Evolutionary conservation across 2,113 vertebrate genomes (phyloP).

Genomic region (Sorex araneus): DNA sequence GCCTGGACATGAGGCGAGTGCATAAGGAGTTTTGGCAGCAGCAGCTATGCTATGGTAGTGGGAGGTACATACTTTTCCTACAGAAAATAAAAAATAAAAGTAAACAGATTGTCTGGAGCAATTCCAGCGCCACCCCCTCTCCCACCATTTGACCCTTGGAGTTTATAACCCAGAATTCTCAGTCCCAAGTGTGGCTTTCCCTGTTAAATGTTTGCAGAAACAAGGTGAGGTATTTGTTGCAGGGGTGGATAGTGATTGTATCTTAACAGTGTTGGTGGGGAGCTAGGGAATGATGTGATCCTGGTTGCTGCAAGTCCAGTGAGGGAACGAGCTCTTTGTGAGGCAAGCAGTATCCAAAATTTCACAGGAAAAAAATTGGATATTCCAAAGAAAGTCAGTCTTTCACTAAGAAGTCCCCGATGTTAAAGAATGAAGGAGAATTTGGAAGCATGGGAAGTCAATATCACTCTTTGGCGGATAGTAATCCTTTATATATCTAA

Average conservation of each 20-base stretch:
- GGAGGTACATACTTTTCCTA: conserved; percentile 58
- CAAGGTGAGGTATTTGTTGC: conserved; percentile 65
- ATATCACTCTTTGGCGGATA: not conserved
- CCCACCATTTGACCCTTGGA: not conserved
- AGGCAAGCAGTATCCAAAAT: not conserved
- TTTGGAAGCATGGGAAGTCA: not conserved
- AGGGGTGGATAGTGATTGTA: not conserved
- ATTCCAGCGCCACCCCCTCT: not conserved
- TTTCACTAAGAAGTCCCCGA: not conserved
- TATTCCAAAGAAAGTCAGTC: not conserved
- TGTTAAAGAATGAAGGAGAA: not conserved
- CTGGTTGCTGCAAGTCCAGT: not conserved
- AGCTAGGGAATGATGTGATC: not conserved
- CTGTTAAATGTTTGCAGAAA: conserved; percentile 59
- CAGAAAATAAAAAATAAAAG: conserved; percentile 65
- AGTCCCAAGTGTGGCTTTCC: conserved; percentile 61
- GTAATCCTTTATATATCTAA: not conserved
- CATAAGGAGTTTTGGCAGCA: conserved; percentile 69
- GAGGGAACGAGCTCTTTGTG: not conserved
- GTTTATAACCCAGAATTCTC: conserved; percentile 11
- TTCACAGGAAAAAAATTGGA: not conserved
- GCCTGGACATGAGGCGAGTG: conserved; percentile 44
- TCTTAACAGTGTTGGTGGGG: not conserved
- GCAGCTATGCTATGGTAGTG: not conserved
- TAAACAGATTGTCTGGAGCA: conserved; percentile 76